Evolutionary conservation across 1,140 invertebrate genomes (phyloP).

Genomic region (Arctopsyche grandis): DNA sequence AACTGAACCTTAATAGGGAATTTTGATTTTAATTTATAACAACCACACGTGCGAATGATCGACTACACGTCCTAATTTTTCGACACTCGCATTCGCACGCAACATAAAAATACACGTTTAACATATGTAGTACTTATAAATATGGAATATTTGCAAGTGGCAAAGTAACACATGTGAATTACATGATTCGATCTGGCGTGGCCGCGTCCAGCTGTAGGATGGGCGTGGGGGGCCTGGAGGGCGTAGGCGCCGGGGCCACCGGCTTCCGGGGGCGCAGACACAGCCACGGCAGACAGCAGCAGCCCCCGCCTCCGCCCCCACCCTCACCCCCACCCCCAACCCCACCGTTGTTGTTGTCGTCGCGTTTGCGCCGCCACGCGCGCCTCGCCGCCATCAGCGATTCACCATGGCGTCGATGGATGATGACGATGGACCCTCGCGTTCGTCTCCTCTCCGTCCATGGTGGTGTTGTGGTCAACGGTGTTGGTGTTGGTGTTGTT

Average conservation of each 20-base stretch:
- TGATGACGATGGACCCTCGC: constrained; percentile 44
- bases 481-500: constrained; percentile 53
- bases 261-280: constrained; percentile 22
- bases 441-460: not conserved
- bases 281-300: constrained; percentile 8
- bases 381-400: constrained; percentile 48
- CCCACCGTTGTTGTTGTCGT: constrained; percentile 59
- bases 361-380: constrained; percentile 60
- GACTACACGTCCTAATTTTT: too few species aligned
- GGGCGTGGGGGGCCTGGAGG: not conserved
- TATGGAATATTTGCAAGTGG: too few species aligned
- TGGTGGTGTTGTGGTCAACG: constrained; percentile 53
- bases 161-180: too few species aligned
- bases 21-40: too few species aligned
- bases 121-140: too few species aligned
- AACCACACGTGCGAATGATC: too few species aligned
- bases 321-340: too few species aligned
- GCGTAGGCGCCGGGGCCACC: not conserved
- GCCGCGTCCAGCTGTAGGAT: constrained; percentile 19
- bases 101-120: too few species aligned
- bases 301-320: constrained; percentile 39
- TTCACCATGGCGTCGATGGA: not conserved
- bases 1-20: too few species aligned
- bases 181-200: constrained; percentile 28
- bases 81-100: too few species aligned